These are phyloP conservation scores for Adela reaumurella DNA, from an alignment of 2,888 invertebrate species.

Conservation along the genomic window DNA sequence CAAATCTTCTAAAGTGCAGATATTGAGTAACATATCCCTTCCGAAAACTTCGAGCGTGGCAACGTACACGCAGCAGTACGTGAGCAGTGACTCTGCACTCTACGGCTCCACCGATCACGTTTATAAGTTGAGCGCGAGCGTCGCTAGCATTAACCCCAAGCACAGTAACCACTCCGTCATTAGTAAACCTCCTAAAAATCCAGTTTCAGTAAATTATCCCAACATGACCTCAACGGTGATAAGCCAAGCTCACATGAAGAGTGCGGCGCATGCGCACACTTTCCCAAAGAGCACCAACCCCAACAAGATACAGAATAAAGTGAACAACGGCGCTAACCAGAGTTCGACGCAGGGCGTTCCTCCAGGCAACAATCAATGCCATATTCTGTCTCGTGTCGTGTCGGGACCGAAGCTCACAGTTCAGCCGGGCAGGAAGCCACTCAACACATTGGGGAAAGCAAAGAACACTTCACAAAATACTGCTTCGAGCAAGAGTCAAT, in stretches of 20 bases:
- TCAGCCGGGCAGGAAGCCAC: slow-evolving; percentile 41
- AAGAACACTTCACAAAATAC: slow-evolving; percentile 22
- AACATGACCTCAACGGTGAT: slow-evolving; percentile 32
- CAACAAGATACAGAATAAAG: slow-evolving; percentile 38
- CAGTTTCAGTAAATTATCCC: slow-evolving; percentile 40
- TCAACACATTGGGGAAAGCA: slow-evolving; percentile 32
- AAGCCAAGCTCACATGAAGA: slow-evolving; percentile 40
- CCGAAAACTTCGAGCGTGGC: slow-evolving; percentile 28
- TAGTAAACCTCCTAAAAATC: slow-evolving; percentile 36
- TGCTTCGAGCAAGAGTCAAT: slow-evolving; percentile 35
- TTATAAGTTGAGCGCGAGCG: slow-evolving; percentile 39
- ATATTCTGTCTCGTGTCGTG: slow-evolving; percentile 45
- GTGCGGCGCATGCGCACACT: slow-evolving; percentile 39
- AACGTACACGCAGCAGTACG: slow-evolving; percentile 36
- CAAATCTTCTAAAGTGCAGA: slow-evolving; percentile 47
- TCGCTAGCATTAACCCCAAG: slow-evolving; percentile 27
- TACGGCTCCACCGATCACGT: slow-evolving; percentile 43
- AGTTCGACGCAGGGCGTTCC: slow-evolving; percentile 42
- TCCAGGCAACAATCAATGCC: slow-evolving; percentile 42
- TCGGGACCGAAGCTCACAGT: slow-evolving; percentile 49
- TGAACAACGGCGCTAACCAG: slow-evolving; percentile 49
- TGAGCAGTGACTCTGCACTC: slow-evolving; percentile 30
- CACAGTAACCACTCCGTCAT: slow-evolving; percentile 40
- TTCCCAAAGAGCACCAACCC: slow-evolving; percentile 41
- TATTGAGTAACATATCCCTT: slow-evolving; percentile 47